Evolutionary conservation across 2,113 vertebrate genomes (phyloP), one percentile per base, ranked within the genome.

Genomic region (Antigone vipio): DNA sequence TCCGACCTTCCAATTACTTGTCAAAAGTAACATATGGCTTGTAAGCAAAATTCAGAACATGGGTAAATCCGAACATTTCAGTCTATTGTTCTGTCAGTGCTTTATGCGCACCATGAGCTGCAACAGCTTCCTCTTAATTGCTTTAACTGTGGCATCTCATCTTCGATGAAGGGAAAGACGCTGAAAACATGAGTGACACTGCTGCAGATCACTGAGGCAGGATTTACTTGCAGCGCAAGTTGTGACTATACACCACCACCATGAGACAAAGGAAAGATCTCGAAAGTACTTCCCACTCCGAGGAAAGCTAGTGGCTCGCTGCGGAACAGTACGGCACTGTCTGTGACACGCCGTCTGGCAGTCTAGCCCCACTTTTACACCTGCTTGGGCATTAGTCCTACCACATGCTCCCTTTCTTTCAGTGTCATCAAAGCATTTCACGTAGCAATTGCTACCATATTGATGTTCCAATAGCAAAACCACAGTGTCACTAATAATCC

Each of bases 81-180:
- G 74, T 34, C 69, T 68, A 34, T 82, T 75, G 42, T 90, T 81
- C 56, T 60, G 58, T 30, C 35, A 27, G 34, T 35, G 66, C 56
- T 85, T 81, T 62, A 74, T 0, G 0, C 40, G 34, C 60, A 85
- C 17, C 14, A 8, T 26, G 42, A 89, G 26, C 64, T 63, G 38
- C 81, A 91, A 67, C 21, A 73, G 38, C 81, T 89, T 85, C 63
- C 52, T 85, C 52, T 55, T 42, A 35, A 81, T 68, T 87, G 58
- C 23, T 88, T 59, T 55, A 85, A 59, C 72, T 26, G 59, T 12
- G 11, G 47, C 24, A 64, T 52, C 22, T 42, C 2, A 0, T 44
- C 38, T 92, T 34, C 24, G 60, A 63, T 13, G n/a, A 81, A 59
- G 47, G 66, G 14, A 66, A 56, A 69, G 50, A 47, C 68, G 60